phyloP scores from a whole-genome alignment of 2,888 invertebrate species.

The Reticulitermes lucifugus region DNA sequence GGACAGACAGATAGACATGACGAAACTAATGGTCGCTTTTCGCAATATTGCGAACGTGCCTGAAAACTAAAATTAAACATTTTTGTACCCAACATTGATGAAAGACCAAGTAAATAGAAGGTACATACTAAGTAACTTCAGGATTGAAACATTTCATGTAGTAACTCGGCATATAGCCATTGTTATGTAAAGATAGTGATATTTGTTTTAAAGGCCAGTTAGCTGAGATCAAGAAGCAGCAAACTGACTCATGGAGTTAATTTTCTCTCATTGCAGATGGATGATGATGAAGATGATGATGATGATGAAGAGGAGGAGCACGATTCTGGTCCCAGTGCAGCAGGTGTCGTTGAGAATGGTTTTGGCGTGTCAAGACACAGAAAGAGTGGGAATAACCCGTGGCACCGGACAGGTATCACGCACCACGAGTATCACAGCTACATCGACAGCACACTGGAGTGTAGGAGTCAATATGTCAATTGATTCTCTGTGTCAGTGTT shows the following conservation, averaged over 20 bases:
- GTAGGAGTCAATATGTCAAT: slow-evolving; percentile 65
- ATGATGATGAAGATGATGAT: slow-evolving; percentile 66
- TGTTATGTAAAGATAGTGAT: too few relatives aligned
- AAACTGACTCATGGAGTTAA: not conserved
- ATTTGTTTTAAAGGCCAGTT: too few relatives aligned
- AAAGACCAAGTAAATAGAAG: too few relatives aligned
- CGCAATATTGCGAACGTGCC: too few relatives aligned
- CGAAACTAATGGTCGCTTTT: too few relatives aligned
- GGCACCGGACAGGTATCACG: slow-evolving; percentile 67
- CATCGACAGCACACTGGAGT: slow-evolving; percentile 84
- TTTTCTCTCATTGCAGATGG: slow-evolving; percentile 57
- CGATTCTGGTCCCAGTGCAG: slow-evolving; percentile 54
- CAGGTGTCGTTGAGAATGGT: slow-evolving; percentile 27
- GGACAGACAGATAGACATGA: too few relatives aligned
- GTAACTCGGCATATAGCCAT: too few relatives aligned
- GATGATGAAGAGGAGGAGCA: slow-evolving; percentile 60
- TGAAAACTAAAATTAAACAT: too few relatives aligned
- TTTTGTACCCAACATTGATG: too few relatives aligned
- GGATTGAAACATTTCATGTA: too few relatives aligned
- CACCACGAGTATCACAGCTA: slow-evolving; percentile 85
- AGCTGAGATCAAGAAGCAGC: too few relatives aligned
- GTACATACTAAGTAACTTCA: too few relatives aligned
- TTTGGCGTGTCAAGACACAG: slow-evolving; percentile 30
- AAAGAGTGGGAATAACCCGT: slow-evolving; percentile 57
- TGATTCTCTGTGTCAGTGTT: slow-evolving; percentile 26